Percentiles rank a stretch among this genome's conserved stretches.
phyloP scores from a whole-genome alignment of 2,113 vertebrate species.

The Prionailurus bengalensis region DNA sequence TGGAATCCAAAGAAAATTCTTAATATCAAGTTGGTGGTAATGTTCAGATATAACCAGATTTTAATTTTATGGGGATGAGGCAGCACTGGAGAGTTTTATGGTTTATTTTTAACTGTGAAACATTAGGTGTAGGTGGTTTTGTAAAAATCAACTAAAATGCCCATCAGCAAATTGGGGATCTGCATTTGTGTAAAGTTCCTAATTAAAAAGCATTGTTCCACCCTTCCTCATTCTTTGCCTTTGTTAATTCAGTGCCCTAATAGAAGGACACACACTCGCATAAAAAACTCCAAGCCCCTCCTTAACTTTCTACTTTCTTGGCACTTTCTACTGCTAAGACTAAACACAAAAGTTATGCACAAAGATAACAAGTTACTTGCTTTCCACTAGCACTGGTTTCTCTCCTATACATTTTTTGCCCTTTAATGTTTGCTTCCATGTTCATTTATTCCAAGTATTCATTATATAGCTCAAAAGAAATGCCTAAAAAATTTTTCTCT shows the following conservation, averaged over 20 bases:
- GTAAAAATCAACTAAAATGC: constrained; percentile 62
- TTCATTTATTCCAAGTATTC: constrained; percentile 48
- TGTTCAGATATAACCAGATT: constrained; percentile 39
- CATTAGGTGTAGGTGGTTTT: constrained; percentile 55
- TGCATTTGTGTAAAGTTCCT: constrained; percentile 54
- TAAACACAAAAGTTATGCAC: not conserved
- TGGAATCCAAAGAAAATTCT: constrained; percentile 38
- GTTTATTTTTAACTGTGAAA: constrained; percentile 66
- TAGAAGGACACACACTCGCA: not conserved
- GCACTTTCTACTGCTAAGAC: not conserved
- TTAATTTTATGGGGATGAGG: constrained; percentile 57
- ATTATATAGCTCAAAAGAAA: constrained; percentile 53
- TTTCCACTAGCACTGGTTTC: not conserved
- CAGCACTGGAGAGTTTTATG: not conserved
- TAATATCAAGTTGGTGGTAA: not conserved
- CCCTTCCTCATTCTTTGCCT: not conserved
- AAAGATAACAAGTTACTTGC: not conserved
- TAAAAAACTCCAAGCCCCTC: not conserved
- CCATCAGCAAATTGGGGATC: constrained; percentile 53
- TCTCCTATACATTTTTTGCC: not conserved
- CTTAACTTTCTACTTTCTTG: not conserved
- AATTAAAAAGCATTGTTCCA: constrained; percentile 25
- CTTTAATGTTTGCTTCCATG: constrained; percentile 5
- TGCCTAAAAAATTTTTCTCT: constrained; percentile 12
- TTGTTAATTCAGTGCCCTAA: not conserved